A percentile compares a stretch with the other conserved stretches of the same genome.
These are phyloP conservation scores for Dolichomitus sp. DNA, from an alignment of 2,888 invertebrate species.

Conservation along the genomic window DNA sequence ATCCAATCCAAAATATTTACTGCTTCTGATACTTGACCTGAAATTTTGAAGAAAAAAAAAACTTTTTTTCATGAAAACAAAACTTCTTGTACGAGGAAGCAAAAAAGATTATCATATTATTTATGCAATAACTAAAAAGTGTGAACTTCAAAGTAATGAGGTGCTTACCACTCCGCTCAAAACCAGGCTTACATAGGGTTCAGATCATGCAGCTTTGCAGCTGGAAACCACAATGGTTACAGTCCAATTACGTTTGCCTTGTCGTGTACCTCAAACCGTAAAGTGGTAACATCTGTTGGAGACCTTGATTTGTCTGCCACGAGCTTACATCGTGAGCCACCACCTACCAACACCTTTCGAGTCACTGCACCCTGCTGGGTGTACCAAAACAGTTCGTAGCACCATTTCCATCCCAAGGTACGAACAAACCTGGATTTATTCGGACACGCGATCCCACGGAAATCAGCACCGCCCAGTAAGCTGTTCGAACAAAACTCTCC, in stretches of 20 bases:
- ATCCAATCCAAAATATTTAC: too few relatives aligned
- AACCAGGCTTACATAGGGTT: too few relatives aligned
- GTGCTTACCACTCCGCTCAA: too few relatives aligned
- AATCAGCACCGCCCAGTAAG: conserved; percentile 41
- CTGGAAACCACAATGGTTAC: background rate
- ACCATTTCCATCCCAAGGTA: background rate
- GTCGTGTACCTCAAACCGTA: background rate
- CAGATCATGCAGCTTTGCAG: background rate
- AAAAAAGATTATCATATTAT: too few relatives aligned
- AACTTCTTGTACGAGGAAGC: too few relatives aligned
- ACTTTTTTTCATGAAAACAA: too few relatives aligned
- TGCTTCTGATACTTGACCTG: too few relatives aligned
- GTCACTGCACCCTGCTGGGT: conserved; percentile 19
- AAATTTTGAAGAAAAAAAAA: too few relatives aligned
- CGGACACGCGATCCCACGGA: conserved; percentile 45
- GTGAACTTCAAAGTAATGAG: too few relatives aligned
- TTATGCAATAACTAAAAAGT: too few relatives aligned
- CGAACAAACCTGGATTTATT: background rate
- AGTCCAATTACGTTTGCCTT: background rate
- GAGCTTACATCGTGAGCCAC: background rate
- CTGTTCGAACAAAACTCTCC: background rate
- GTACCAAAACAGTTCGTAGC: background rate
- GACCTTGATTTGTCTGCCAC: background rate
- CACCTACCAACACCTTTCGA: background rate
- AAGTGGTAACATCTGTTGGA: background rate